Conservation (phyloP, 1,140 invertebrate species). For the Listronotus bonariensis region DNA sequence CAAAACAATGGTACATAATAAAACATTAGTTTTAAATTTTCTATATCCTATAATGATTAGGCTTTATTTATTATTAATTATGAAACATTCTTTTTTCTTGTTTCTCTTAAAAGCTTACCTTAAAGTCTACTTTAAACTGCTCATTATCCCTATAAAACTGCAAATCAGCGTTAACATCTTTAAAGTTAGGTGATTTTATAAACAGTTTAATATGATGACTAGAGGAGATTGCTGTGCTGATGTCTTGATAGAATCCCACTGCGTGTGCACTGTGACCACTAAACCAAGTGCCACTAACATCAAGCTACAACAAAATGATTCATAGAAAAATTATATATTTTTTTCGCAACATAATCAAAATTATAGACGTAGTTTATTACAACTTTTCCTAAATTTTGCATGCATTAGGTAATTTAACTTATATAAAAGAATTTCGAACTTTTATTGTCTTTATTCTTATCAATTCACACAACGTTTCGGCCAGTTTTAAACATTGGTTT, state of each 20-base stretch:
- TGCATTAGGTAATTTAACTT: no score
- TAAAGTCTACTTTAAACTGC: slow-evolving; percentile 64
- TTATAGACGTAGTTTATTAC: no score
- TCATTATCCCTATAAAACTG: slow-evolving; percentile 65
- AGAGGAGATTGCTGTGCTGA: slow-evolving; percentile 63
- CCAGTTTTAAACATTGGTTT: no score
- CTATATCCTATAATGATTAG: no score
- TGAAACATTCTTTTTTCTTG: no score
- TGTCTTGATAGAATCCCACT: slow-evolving; percentile 72
- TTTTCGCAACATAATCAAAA: background rate
- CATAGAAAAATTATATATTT: background rate
- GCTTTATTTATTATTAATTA: no score
- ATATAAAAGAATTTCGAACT: no score
- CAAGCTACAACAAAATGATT: slow-evolving; percentile 62
- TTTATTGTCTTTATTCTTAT: no score
- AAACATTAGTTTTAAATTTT: no score
- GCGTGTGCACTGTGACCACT: slow-evolving; percentile 73
- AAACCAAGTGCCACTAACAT: slow-evolving; percentile 75
- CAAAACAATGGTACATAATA: no score
- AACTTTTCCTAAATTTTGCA: no score
- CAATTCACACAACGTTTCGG: no score
- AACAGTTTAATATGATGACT: slow-evolving; percentile 71
- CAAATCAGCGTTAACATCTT: slow-evolving; percentile 66
- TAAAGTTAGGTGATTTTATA: slow-evolving; percentile 71
- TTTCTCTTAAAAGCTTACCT: slow-evolving; percentile 58